A percentile compares a stretch with the other conserved stretches of the same genome.
Conservation (phyloP, 2,888 invertebrate genomes). For the Thymelicus sylvestris region DNA sequence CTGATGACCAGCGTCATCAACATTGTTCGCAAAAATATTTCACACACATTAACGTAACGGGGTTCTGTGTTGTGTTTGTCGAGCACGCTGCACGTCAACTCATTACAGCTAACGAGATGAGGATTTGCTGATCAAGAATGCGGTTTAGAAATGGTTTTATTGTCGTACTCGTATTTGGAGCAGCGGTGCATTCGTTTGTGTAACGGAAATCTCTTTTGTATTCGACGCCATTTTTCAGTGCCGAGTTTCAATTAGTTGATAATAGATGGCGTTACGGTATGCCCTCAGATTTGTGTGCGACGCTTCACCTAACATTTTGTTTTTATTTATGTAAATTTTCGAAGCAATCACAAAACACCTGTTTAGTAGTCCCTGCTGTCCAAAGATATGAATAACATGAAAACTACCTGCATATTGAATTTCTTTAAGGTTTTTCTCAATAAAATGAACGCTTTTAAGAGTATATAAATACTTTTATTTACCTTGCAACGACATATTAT, state of each 20-base stretch:
- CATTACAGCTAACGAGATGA: constrained; percentile 10
- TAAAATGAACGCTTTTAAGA: too few species aligned
- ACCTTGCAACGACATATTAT: too few species aligned
- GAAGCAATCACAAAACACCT: too few species aligned
- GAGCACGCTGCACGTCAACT: not conserved
- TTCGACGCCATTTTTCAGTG: not conserved
- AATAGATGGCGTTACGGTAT: not conserved
- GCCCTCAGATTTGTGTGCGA: too few species aligned
- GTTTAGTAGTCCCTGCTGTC: too few species aligned
- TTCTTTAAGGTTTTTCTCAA: too few species aligned
- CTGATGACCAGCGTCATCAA: not conserved
- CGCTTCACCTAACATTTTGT: too few species aligned
- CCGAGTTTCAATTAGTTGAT: not conserved
- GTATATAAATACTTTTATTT: too few species aligned
- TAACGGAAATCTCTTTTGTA: not conserved
- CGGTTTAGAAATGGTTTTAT: constrained; percentile 6
- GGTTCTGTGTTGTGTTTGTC: not conserved
- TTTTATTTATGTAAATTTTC: too few species aligned
- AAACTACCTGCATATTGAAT: too few species aligned
- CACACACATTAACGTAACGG: constrained; percentile 18
- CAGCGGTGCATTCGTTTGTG: not conserved
- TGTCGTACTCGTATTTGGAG: not conserved
- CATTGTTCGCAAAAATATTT: constrained; percentile 24
- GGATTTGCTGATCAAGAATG: not conserved
- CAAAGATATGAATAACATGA: too few species aligned